Percentiles rank a stretch among this genome's conserved stretches.
These are phyloP conservation scores for Pan paniscus DNA, from an alignment of 2,113 vertebrate genomes.

Conservation along the genomic window DNA sequence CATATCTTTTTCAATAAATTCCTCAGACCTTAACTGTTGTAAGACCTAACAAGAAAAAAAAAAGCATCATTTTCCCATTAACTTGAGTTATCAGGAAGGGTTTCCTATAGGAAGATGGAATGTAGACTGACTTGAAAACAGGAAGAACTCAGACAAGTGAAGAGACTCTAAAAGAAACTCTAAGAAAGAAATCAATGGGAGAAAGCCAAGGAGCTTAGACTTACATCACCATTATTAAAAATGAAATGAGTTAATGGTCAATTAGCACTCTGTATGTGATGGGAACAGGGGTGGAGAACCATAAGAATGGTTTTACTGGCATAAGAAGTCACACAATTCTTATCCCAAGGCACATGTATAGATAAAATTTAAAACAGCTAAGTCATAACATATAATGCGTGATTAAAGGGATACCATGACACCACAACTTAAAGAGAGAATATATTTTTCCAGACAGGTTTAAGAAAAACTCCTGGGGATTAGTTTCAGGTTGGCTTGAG, in stretches of 20 bases:
- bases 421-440: neutral
- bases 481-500: neutral
- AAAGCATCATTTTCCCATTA: neutral
- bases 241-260: neutral
- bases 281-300: neutral
- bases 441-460: neutral
- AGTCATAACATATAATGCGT: neutral
- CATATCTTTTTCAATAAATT: neutral
- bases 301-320: neutral
- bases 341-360: neutral
- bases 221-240: neutral
- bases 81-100: neutral
- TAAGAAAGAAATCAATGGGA: neutral
- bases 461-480: neutral
- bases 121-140: neutral
- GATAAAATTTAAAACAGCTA: neutral
- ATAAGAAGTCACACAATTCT: conserved; percentile 4
- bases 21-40: neutral
- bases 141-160: neutral
- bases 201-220: neutral
- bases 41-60: neutral
- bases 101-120: neutral
- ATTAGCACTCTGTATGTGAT: neutral
- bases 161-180: neutral
- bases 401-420: neutral